phyloP scores from a whole-genome alignment of 2,888 invertebrate genomes.

The Arrhopalites spinosus region DNA sequence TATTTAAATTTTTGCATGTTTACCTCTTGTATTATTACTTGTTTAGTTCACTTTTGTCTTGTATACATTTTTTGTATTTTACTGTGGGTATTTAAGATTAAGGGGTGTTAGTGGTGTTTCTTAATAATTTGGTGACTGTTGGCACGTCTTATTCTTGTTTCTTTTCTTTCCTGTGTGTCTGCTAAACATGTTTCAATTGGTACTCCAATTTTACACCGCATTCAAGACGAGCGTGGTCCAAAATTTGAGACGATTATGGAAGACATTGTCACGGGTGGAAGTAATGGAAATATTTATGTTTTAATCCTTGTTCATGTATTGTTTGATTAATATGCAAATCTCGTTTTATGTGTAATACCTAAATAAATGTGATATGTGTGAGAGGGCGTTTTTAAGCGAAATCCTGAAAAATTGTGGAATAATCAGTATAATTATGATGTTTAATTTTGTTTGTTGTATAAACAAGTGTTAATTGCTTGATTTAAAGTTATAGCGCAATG shows the following conservation, averaged over 20 bases:
- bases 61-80: neutral
- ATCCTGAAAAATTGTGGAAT: too few relatives aligned
- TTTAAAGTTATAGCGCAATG: neutral
- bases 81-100: neutral
- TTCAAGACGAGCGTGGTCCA: too few relatives aligned
- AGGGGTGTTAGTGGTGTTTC: neutral
- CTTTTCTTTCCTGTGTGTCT: neutral
- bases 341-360: too few relatives aligned
- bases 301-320: slow-evolving; percentile 6
- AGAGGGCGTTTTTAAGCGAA: too few relatives aligned
- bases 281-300: too few relatives aligned
- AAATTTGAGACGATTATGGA: slow-evolving; percentile 23
- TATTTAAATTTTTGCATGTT: neutral
- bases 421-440: neutral
- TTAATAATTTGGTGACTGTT: neutral
- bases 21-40: neutral
- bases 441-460: slow-evolving; percentile 12
- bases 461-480: neutral
- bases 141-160: neutral
- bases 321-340: neutral
- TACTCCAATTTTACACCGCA: too few relatives aligned
- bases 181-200: too few relatives aligned
- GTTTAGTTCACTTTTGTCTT: neutral
- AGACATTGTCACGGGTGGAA: slow-evolving; percentile 22
- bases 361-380: too few relatives aligned